phyloP scores from a whole-genome alignment of 2,113 vertebrate genomes.

The Myocastor coypus region DNA sequence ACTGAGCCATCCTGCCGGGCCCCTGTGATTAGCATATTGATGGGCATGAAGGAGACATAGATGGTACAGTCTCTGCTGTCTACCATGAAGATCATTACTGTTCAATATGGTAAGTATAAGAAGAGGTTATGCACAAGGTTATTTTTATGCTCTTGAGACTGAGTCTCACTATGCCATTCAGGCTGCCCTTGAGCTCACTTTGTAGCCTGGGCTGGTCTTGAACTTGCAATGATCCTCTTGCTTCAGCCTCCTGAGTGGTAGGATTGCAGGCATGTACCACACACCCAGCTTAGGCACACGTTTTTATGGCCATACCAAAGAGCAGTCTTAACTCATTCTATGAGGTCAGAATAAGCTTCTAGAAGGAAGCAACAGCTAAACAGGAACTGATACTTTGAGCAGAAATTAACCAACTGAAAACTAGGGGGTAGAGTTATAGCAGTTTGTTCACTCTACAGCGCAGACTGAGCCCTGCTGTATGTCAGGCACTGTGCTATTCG shows the following conservation, averaged over 20 bases:
- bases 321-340: not conserved
- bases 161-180: too few species aligned
- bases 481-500: not conserved
- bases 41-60: not conserved
- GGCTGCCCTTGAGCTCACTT: too few species aligned
- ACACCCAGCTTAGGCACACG: not conserved
- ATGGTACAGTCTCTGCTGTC: not conserved
- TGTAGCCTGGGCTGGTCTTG: too few species aligned
- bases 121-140: not conserved
- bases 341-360: not conserved
- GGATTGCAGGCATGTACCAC: too few species aligned
- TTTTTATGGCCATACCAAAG: not conserved
- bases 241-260: too few species aligned
- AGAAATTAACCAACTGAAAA: not conserved
- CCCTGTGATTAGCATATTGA: not conserved
- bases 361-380: not conserved
- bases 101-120: not conserved
- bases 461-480: not conserved
- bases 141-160: too few species aligned
- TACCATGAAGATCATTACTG: not conserved
- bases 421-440: not conserved
- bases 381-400: not conserved
- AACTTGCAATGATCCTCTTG: too few species aligned
- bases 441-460: not conserved
- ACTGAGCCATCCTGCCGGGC: too few species aligned